Conservation (phyloP, 53 echinoderm and acorn worm species). For the Arbacia lixula region DNA sequence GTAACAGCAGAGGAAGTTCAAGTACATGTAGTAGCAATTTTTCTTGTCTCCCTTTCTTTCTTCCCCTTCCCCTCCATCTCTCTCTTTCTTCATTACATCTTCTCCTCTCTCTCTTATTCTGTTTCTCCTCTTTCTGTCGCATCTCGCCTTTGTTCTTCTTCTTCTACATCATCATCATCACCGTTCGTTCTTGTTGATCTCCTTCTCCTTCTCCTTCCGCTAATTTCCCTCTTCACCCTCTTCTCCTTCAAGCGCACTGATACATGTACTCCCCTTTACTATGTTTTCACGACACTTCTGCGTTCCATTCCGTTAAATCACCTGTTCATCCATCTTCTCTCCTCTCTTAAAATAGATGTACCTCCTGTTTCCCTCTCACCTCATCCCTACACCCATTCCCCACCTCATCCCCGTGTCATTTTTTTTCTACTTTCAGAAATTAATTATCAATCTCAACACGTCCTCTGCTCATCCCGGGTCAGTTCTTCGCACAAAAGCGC, state of each 20-base stretch:
- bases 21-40: too few relatives aligned
- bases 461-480: too few relatives aligned
- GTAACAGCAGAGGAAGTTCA: too few relatives aligned
- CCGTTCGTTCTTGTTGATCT: not conserved
- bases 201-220: not conserved
- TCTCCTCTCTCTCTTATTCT: not conserved
- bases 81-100: not conserved
- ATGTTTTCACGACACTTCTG: not conserved
- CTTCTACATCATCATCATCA: not conserved
- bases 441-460: too few relatives aligned
- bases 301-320: not conserved
- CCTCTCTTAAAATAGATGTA: not conserved
- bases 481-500: too few relatives aligned
- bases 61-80: not conserved
- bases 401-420: too few relatives aligned
- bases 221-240: not conserved
- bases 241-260: too few relatives aligned
- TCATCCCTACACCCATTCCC: too few relatives aligned
- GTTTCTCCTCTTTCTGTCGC: not conserved
- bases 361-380: not conserved
- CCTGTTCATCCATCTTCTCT: not conserved
- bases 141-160: not conserved
- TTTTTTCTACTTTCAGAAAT: too few relatives aligned
- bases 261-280: not conserved
- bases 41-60: not conserved